A percentile compares a stretch with the other conserved stretches of the same genome.
phyloP scores from a whole-genome alignment of 2,113 vertebrate species.

The Scalopus aquaticus region DNA sequence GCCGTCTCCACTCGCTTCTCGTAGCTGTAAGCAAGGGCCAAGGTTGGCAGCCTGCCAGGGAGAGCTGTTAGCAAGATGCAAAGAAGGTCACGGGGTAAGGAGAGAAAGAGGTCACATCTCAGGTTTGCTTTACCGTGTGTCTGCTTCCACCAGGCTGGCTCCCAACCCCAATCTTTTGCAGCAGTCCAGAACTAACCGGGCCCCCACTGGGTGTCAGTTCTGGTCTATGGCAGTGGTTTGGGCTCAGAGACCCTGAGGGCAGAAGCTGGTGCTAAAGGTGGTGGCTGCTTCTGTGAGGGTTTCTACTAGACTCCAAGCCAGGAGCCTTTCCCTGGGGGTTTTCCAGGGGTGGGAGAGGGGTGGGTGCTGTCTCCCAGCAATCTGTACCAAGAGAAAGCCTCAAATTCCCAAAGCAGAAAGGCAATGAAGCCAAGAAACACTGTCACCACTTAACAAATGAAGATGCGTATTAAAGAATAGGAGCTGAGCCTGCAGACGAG shows the following conservation, averaged over 20 bases:
- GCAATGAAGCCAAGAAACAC: not conserved
- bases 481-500: not conserved
- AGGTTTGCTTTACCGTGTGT: not conserved
- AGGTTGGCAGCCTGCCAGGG: not conserved
- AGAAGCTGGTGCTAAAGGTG: not conserved
- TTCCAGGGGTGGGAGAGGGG: too few relatives aligned
- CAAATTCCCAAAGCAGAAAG: not conserved
- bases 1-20: not conserved
- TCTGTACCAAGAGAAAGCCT: not conserved
- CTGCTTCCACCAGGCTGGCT: not conserved
- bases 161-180: too few relatives aligned
- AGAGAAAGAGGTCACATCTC: conserved; percentile 13
- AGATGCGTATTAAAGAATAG: not conserved
- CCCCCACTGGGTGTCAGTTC: not conserved
- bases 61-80: not conserved
- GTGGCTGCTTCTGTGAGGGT: not conserved
- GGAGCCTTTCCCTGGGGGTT: not conserved
- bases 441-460: not conserved
- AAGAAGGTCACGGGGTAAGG: not conserved
- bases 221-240: not conserved
- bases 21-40: not conserved
- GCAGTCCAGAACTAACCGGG: too few relatives aligned
- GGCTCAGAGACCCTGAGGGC: not conserved
- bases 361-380: not conserved
- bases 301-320: not conserved